These are phyloP conservation scores for Scaptodrosophila latifasciaeformis DNA, from an alignment of 2,888 invertebrate species.

Conservation along the genomic window DNA sequence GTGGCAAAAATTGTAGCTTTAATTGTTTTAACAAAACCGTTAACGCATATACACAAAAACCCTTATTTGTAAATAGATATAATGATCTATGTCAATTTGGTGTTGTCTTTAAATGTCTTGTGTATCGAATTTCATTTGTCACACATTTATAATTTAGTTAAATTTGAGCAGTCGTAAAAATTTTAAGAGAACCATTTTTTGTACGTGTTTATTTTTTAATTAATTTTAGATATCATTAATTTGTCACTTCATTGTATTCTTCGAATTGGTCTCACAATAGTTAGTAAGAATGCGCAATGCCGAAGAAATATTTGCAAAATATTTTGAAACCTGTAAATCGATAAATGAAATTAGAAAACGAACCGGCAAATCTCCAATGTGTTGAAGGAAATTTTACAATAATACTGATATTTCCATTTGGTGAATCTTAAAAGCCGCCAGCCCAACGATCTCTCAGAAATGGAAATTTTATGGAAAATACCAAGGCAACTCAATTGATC, in stretches of 20 bases:
- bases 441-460: slow-evolving; percentile 28
- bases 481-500: slow-evolving; percentile 47
- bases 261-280: slow-evolving; percentile 74
- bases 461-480: not conserved
- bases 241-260: slow-evolving; percentile 55
- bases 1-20: slow-evolving; percentile 59
- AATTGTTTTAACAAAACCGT: slow-evolving; percentile 52
- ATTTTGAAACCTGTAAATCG: slow-evolving; percentile 22
- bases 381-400: slow-evolving; percentile 25
- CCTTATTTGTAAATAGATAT: slow-evolving; percentile 50
- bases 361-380: slow-evolving; percentile 9
- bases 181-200: slow-evolving; percentile 18
- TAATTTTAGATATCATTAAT: slow-evolving; percentile 20
- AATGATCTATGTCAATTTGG: slow-evolving; percentile 70
- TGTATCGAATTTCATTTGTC: slow-evolving; percentile 26
- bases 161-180: slow-evolving; percentile 57
- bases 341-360: slow-evolving; percentile 15
- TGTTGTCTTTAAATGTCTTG: slow-evolving; percentile 60
- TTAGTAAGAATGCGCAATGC: not conserved
- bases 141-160: slow-evolving; percentile 53
- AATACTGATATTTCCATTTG: slow-evolving; percentile 32
- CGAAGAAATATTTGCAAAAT: slow-evolving; percentile 26
- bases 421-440: slow-evolving; percentile 41
- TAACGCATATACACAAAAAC: not conserved
- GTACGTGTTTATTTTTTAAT: not conserved